Evolutionary conservation across 2,888 invertebrate species (phyloP).

Genomic region (Palloptera scutellata): DNA sequence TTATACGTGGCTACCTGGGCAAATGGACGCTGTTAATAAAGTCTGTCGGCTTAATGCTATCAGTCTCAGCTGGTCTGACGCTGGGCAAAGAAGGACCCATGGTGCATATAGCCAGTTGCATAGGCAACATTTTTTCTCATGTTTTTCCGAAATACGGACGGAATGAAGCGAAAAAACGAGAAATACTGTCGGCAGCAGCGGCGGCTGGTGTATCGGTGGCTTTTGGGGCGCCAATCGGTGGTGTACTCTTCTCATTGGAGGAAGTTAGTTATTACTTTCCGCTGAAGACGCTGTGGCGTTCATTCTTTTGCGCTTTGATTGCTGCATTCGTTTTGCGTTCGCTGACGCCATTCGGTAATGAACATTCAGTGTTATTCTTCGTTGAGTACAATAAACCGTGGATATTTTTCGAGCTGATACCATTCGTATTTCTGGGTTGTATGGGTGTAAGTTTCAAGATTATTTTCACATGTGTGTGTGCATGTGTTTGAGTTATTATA

Average conservation of each 20-base stretch:
- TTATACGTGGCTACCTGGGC: conserved; percentile 97
- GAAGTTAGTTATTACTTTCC: conserved; percentile 99
- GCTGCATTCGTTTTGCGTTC: conserved; percentile 96
- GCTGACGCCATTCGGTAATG: conserved; percentile 98
- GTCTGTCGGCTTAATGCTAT: conserved; percentile 94
- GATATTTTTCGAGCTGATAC: conserved; percentile 98
- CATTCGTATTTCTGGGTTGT: conserved; percentile 95
- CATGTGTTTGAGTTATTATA: too few relatives aligned
- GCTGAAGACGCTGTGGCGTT: conserved; percentile 97
- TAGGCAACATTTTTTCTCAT: conserved; percentile 97
- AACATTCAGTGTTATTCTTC: conserved; percentile 97
- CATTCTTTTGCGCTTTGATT: conserved; percentile 98
- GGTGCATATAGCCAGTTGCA: conserved; percentile 98
- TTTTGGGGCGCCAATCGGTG: conserved; percentile 98
- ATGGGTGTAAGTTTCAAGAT: conserved; percentile 84
- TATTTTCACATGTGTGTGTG: conserved; percentile 5
- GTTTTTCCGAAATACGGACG: conserved; percentile 98
- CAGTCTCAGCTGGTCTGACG: conserved; percentile 94
- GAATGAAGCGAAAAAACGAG: conserved; percentile 98
- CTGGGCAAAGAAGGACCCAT: conserved; percentile 99
- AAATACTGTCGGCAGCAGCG: conserved; percentile 97
- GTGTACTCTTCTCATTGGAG: conserved; percentile 96
- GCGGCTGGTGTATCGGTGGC: conserved; percentile 99
- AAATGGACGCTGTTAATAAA: conserved; percentile 99
- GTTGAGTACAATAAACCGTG: conserved; percentile 98